Percentiles rank a stretch among this genome's conserved stretches.
phyloP scores from a whole-genome alignment of 2,113 vertebrate species.

The Gobiocypris rarus region DNA sequence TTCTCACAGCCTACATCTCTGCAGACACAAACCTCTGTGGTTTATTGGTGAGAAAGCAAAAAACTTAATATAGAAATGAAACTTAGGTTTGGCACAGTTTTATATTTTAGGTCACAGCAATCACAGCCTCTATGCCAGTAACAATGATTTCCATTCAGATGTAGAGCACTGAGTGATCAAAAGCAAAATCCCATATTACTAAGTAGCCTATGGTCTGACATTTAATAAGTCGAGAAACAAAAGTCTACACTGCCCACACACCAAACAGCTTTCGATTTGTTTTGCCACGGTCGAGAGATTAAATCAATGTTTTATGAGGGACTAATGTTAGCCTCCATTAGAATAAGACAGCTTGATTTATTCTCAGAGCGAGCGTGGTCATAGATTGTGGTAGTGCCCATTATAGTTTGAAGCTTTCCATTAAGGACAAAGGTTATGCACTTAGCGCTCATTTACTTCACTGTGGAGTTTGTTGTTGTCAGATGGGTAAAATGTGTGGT shows the following conservation, averaged over 20 bases:
- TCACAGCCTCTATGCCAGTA: neutral
- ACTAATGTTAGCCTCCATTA: slow-evolving; percentile 24
- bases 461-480: neutral
- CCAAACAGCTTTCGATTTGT: neutral
- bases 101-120: neutral
- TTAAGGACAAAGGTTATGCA: slow-evolving; percentile 17
- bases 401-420: slow-evolving; percentile 6
- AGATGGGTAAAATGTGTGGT: neutral
- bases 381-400: neutral
- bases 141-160: neutral
- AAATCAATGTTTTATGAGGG: slow-evolving; percentile 20
- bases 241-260: neutral
- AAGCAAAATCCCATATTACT: neutral
- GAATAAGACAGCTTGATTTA: slow-evolving; percentile 5
- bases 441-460: neutral
- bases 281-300: neutral
- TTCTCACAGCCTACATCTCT: neutral
- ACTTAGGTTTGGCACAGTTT: neutral
- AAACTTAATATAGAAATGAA: neutral
- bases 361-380: neutral
- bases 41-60: slow-evolving; percentile 1
- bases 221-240: neutral
- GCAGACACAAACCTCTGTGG: neutral
- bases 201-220: neutral
- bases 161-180: neutral